Evolutionary conservation across 1,140 invertebrate species (phyloP), one percentile per base, ranked within the genome.

Genomic region (Drosophila carrolli): DNA sequence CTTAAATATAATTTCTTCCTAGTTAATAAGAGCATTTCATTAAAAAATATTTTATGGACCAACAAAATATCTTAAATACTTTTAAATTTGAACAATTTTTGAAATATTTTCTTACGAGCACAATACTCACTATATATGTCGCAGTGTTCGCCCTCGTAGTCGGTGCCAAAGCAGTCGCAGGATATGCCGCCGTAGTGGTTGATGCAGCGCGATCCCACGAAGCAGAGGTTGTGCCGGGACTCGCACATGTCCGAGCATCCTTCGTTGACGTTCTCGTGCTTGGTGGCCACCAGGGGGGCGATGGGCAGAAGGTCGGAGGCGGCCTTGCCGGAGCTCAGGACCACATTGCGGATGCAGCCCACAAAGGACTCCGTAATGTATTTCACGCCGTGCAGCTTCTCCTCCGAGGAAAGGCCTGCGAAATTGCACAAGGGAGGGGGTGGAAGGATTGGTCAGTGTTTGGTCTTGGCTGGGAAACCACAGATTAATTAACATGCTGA

Each of bases 281-380:
- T 97, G 2, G 96, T 96, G 0, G 96, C 96, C 66, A 97, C 96
- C 9, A 97, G 91, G 7, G 97, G 96, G 32, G 95, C 95, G 65
- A 97, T 96, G 7, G 96, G 95, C 40, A 96, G 91, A 29, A 97
- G 93, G 93, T 97, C 96, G 23, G 96, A 96, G 0, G 96, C 96
- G 1, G 96, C 96, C 93, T 97, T 97, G 6, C 96, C 96, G 4
- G 96, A 96, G 91, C 95, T 96, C 19, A 98, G 93, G 9, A 96
- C 95, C 92, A 98, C 96, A 79, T 98, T 95, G 82, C 96, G 95
- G 62, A 98, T 96, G 90, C 97, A 98, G 3, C 97, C 97, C 44
- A 98, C 96, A 92, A 98, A 98, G 10, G 97, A 97, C 93, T 97
- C 96, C 71, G 97, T 97, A 40, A 97, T 97, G 82, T 98, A 98